Base-by-base conservation (phyloP, 2,888 invertebrate genomes). In the Drosophila prostipennis region DNA sequence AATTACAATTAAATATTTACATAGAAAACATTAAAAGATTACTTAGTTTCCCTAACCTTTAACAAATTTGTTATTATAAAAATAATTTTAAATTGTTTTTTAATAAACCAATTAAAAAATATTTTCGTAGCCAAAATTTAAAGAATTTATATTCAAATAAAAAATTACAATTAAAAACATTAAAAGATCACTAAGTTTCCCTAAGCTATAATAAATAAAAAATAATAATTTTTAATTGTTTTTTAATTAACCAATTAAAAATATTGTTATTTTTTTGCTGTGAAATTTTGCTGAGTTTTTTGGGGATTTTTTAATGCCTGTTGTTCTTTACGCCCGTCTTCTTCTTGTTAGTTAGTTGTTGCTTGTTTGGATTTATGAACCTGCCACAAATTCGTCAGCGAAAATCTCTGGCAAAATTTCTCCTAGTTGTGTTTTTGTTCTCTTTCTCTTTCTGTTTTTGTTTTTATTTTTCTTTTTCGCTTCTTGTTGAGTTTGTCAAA, bases 381-480 rank as follows among this genome's bases (percentile, higher is more conserved):
- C 63, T 72, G 80, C 60, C 72, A 77, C 61, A 65, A 81, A 78
- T 72, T 77, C 70, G 70, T 72, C 72, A 71, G 69, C 40, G 29
- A 39, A 77, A 74, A 56, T 65, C 42, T 40, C 43, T 29, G 48
- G 51, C 43, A 13, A 70, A 71, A 23, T 54, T 34, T 52, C 29
- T 54, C 3, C 40, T 54, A 42, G 48, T 19, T 26, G 7, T 40
- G 11, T 19, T 58, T 48, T 32, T 32, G 19, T 46, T 40, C 46
- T 19, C 26, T 26, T 5, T 26, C 26, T 5, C 1, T 26, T 5
- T 26, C 26, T 5, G 19, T 16, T 19, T 32, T 40, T 51, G 51
- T 36, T 52, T 51, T 43, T 29, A 4, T 51, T 49, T 51, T 58
- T 64, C 11, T 11, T 11, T 34, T 10, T 23, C 16, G 39, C 23